Base-by-base conservation (phyloP, 2,797 vertebrate species). In the Propithecus deckenii region DNA sequence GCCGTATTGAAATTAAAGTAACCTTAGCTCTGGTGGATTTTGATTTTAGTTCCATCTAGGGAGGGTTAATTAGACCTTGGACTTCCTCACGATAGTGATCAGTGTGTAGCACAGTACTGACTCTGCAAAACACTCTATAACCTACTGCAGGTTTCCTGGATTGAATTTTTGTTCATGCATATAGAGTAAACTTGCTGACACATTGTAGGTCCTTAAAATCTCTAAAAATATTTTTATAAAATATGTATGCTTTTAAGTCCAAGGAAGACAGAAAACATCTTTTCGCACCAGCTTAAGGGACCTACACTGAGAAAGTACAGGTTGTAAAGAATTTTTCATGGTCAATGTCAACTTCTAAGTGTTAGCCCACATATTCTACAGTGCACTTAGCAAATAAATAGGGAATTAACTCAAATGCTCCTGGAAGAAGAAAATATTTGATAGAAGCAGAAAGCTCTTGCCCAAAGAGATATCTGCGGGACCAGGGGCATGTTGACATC, bases 31-130 rank as follows among this genome's bases (percentile, higher is more conserved):
- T 32, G 4, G 43, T 65, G 86, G 71, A 35, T 95, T 96, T 93
- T 78, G 55, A 96, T 90, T 96, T 95, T 85, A 89, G 59, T 83
- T 95, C 67, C 55, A 46, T 83, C 67, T 32, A 65, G 87, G 46
- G 57, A 94, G 74, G 90, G 67, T 88, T 96, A 88, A 92, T 96
- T 95, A 78, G 94, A 81, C 55, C 80, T 89, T 69, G 41, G 72
- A 86, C 85, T 92, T 96, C 59, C 48, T 75, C n/a, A 2, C 50
- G 86, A 86, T 38, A 92, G 78, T 14, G 28, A 96, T 91, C 55
- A 15, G 76, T 43, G 22, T 72, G 63, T 48, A 79, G 43, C 65
- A 30, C 32, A 15, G 67, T 3, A 32, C 78, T 50, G 92, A 79
- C 50, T 74, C 55, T 50, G 59, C 80, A 84, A 81, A 97, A 95